Base-by-base conservation (phyloP, 2,113 vertebrate genomes). In the Larimichthys crocea region DNA sequence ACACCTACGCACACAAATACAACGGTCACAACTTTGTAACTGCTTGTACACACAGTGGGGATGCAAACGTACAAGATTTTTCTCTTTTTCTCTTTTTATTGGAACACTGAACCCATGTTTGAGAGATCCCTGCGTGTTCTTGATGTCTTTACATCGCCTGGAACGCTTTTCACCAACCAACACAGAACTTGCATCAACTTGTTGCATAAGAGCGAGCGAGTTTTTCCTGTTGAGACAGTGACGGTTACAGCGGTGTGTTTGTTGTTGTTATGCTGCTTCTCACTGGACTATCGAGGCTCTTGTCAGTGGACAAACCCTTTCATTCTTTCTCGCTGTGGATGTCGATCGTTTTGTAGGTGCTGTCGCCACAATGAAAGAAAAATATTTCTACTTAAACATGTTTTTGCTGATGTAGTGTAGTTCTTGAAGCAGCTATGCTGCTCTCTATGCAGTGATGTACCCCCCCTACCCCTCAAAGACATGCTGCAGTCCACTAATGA, bases 161-260 rank as follows among this genome's bases (percentile, higher is more conserved):
- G 19, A 60, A 46, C 20, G n/a, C 11, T 20, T n/a, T 26, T 56
- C 19, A 40, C 20, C 42, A 66, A 2, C 44, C 63, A 19, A 0
- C 17, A 15, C 60, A 22, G 73, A 60, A 66, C 84, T 10, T 85
- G 87, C 40, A 5, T 77, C 22, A 56, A 83, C 86, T 73, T 84
- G 82, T 86, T 81, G 53, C 0, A 24, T 20, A 22, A 31, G 19
- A 17, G 26, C 26, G 42, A 83, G 80, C 87, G 0, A 59, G 89
- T 92, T 89, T 88, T 92, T 91, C 91, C 86, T 88, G 91, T 86
- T 52, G 61, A 76, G 67, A 44, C 31, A 2, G 24, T 15, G 62
- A 65, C 76, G 16, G 71, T 89, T 81, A 26, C 1, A 10, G 20
- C 10, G 4, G 15, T 3, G 10, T 52, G 22, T 24, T 70, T 84